Evolutionary conservation across 2,888 invertebrate species (phyloP).

Genomic region (Phrixothrix hirtus): DNA sequence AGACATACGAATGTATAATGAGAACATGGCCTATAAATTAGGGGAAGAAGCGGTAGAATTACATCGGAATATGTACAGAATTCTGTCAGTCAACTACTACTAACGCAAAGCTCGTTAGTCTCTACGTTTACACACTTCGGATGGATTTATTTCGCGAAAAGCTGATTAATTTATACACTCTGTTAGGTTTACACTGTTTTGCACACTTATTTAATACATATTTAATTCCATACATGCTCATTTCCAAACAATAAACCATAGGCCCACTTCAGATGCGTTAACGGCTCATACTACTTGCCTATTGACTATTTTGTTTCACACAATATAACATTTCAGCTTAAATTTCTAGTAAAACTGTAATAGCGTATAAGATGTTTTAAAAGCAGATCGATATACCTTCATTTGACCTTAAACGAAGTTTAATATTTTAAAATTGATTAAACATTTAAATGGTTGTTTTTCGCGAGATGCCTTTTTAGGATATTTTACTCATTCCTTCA

Average conservation of each 20-base stretch:
- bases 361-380: too few relatives aligned
- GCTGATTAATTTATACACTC: slow-evolving; percentile 31
- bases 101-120: slow-evolving; percentile 29
- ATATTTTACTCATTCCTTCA: too few relatives aligned
- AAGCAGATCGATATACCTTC: too few relatives aligned
- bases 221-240: slow-evolving; percentile 19
- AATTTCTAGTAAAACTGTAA: too few relatives aligned
- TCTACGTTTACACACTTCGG: slow-evolving; percentile 21
- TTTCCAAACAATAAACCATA: slow-evolving; percentile 8
- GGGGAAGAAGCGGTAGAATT: slow-evolving; percentile 45
- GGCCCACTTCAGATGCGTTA: background rate
- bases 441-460: too few relatives aligned
- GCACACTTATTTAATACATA: slow-evolving; percentile 23
- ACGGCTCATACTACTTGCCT: too few relatives aligned
- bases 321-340: too few relatives aligned
- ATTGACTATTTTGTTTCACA: too few relatives aligned
- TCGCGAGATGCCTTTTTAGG: too few relatives aligned
- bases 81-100: slow-evolving; percentile 44
- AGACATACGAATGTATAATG: slow-evolving; percentile 48
- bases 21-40: slow-evolving; percentile 51
- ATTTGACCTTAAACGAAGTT: too few relatives aligned
- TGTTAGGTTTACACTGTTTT: slow-evolving; percentile 25
- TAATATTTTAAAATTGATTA: too few relatives aligned
- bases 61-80: slow-evolving; percentile 46
- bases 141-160: slow-evolving; percentile 31